phyloP scores from a whole-genome alignment of 2,888 invertebrate species.

The Osmoderma eremita region DNA sequence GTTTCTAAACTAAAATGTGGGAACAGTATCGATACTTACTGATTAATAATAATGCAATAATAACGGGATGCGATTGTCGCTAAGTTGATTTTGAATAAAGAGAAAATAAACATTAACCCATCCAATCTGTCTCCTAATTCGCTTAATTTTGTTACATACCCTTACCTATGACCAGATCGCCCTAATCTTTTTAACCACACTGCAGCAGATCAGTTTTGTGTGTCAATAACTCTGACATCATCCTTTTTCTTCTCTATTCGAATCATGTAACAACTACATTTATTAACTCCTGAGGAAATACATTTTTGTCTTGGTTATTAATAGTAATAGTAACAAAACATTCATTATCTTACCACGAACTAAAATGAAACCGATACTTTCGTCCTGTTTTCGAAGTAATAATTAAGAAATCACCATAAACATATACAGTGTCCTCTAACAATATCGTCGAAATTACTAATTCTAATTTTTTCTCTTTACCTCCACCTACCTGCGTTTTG shows the following conservation, averaged over 20 bases:
- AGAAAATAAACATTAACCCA: conserved; percentile 27
- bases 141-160: conserved; percentile 11
- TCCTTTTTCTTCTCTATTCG: conserved; percentile 12
- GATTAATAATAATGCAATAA: conserved; percentile 27
- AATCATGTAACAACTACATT: conserved; percentile 42
- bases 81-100: conserved; percentile 33
- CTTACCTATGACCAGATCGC: not conserved
- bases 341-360: conserved; percentile 7
- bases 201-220: conserved; percentile 30
- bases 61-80: conserved; percentile 28
- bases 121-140: conserved; percentile 2
- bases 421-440: conserved; percentile 23
- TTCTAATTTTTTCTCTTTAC: conserved; percentile 43
- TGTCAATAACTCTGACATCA: conserved; percentile 44
- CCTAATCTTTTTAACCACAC: conserved; percentile 26
- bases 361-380: conserved; percentile 4
- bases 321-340: not conserved
- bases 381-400: conserved; percentile 18
- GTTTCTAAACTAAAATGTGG: conserved; percentile 26
- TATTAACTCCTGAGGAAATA: conserved; percentile 60
- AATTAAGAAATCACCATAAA: conserved; percentile 20
- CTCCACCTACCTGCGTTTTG: conserved; percentile 40
- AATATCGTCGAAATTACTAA: conserved; percentile 43
- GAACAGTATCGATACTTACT: conserved; percentile 19
- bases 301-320: no score